These are phyloP conservation scores for Acromyrmex echinatior DNA, from an alignment of 1,140 invertebrate species.

Conservation along the genomic window DNA sequence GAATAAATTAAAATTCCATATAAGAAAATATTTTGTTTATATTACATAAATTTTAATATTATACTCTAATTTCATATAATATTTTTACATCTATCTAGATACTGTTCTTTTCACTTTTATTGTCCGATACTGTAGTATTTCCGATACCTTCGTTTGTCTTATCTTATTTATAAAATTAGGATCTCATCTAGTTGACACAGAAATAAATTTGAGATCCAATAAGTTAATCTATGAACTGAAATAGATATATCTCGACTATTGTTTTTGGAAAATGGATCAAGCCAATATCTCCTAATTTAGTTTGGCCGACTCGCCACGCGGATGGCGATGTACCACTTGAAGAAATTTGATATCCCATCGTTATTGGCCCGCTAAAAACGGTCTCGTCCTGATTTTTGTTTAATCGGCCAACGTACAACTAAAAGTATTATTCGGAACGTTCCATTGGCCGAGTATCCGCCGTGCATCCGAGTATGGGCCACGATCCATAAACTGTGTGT, in stretches of 20 bases:
- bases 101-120: neutral
- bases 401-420: conserved; percentile 78
- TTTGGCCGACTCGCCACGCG: neutral
- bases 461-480: conserved; percentile 77
- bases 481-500: conserved; percentile 82
- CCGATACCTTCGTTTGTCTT: neutral
- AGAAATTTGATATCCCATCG: neutral
- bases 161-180: neutral
- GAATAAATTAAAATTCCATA: neutral
- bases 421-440: conserved; percentile 85
- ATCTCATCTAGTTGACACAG: neutral
- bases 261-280: conserved; percentile 33
- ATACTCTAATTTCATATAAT: neutral
- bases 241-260: neutral
- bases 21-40: neutral
- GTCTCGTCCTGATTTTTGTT: conserved; percentile 61
- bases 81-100: neutral
- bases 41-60: neutral
- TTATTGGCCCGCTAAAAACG: conserved; percentile 5
- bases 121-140: neutral
- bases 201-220: neutral
- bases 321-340: neutral
- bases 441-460: conserved; percentile 85
- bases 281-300: neutral
- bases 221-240: neutral